Evolutionary conservation across 2,888 invertebrate genomes (phyloP).

Genomic region (Caenorhabditis panamensis): DNA sequence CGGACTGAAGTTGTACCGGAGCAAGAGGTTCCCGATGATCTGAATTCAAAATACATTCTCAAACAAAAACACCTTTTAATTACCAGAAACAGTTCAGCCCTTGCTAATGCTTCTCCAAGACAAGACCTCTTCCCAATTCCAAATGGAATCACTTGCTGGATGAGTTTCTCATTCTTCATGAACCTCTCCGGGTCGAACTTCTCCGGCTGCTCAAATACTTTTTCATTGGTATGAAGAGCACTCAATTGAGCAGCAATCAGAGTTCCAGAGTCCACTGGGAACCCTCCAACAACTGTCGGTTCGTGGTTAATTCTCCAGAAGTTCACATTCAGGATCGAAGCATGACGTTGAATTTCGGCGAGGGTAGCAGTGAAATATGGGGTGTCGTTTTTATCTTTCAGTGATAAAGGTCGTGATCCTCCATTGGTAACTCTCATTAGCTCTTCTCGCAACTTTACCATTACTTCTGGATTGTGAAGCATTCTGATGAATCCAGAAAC

Average conservation of each 20-base stretch:
- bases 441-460: constrained; percentile 48
- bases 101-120: constrained; percentile 62
- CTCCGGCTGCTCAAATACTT: constrained; percentile 42
- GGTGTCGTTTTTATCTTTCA: constrained; percentile 28
- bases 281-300: constrained; percentile 38
- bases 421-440: constrained; percentile 48
- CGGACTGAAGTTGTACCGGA: constrained; percentile 30
- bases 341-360: constrained; percentile 64
- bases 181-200: constrained; percentile 62
- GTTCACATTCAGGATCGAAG: constrained; percentile 61
- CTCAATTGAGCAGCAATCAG: constrained; percentile 59
- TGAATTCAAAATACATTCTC: not conserved
- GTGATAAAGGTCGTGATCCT: constrained; percentile 17
- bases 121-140: constrained; percentile 65
- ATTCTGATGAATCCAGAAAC: constrained; percentile 56
- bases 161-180: constrained; percentile 44
- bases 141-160: constrained; percentile 55
- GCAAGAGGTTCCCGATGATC: constrained; percentile 54
- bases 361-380: constrained; percentile 53
- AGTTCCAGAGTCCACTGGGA: constrained; percentile 48
- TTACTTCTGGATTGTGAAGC: constrained; percentile 57
- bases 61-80: not conserved
- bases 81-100: constrained; percentile 65
- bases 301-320: constrained; percentile 58
- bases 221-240: constrained; percentile 53